Evolutionary conservation across 2,888 invertebrate species (phyloP), one percentile per base, ranked within the genome.

Genomic region (Hyalella azteca): DNA sequence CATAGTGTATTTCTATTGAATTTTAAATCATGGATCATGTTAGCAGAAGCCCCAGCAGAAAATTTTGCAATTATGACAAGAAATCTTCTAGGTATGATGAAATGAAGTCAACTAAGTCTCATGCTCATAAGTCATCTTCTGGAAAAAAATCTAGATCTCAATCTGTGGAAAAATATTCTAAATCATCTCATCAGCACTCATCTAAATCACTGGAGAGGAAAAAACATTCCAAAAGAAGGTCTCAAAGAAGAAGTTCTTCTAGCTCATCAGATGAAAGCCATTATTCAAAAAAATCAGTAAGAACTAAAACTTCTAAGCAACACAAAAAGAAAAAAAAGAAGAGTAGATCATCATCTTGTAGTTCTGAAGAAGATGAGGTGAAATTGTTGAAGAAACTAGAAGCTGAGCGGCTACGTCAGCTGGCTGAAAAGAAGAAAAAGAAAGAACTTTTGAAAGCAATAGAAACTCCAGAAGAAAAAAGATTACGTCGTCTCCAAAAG

Each of bases 391-490:
- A 93, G 87, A 91, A 92, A 85, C 88, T 96, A 22, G 93, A 94
- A 86, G 91, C 92, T 0, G 93, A 94, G 86, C 89, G 94, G 0
- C 85, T 92, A 22, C 90, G 91, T 77, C 89, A 92, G 50, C 88
- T 91, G 11, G 91, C 93, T 40, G 92, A 93, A 73, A 91, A 90
- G 78, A 91, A 90, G 81, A 91, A 91, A 2, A 90, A 91, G 80
- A 95, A 95, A 86, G 88, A 88, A 82, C 79, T 88, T 39, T 79
- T 88, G 87, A 99, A 99, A 88, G 93, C 94, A 0, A 92, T 92
- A 79, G 98, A 99, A 89, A 97, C 97, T 0, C 95, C 98, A 0
- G 98, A 97, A 88, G 97, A 99, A 87, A 98, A 98, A 87, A 87
- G 94, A 49, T 88, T 91, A 3, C 91, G 98, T 29, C 91, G 98